Percentiles rank a stretch among this genome's conserved stretches.
These are phyloP conservation scores for Megalops atlanticus DNA, from an alignment of 2,113 vertebrate genomes.

Conservation along the genomic window DNA sequence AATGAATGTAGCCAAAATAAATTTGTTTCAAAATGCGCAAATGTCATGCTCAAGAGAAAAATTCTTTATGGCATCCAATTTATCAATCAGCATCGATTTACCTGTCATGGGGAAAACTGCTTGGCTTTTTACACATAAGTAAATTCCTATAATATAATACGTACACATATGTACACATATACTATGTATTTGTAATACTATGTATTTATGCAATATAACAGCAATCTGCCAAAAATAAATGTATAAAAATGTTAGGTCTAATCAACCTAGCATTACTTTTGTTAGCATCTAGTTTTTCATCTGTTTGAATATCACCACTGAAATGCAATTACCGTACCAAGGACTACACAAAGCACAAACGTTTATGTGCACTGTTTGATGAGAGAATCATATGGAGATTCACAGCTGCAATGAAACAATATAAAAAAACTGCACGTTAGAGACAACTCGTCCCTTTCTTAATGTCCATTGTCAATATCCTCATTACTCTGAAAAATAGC, in stretches of 20 bases:
- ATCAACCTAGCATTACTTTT: too few species aligned
- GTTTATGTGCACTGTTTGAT: conserved; percentile 12
- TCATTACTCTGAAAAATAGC: background rate
- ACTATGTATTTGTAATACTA: background rate
- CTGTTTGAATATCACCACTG: conserved; percentile 10
- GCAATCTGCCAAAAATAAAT: background rate
- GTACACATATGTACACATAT: background rate
- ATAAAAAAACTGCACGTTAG: background rate
- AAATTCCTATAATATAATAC: too few species aligned
- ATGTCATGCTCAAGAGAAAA: too few species aligned
- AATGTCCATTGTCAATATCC: background rate
- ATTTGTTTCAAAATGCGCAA: too few species aligned
- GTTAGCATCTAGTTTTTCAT: too few species aligned
- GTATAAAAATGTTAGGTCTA: too few species aligned
- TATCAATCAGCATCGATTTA: too few species aligned
- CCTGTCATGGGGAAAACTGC: too few species aligned
- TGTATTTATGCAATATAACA: background rate
- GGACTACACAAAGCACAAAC: conserved; percentile 7
- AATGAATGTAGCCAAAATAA: too few species aligned
- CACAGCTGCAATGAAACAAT: conserved; percentile 1
- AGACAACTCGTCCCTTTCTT: background rate
- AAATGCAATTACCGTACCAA: conserved; percentile 7
- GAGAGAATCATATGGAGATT: conserved; percentile 7
- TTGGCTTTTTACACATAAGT: too few species aligned
- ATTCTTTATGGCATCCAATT: too few species aligned